phyloP scores from a whole-genome alignment of 2,797 vertebrate species.

The Girardinus metallicus region DNA sequence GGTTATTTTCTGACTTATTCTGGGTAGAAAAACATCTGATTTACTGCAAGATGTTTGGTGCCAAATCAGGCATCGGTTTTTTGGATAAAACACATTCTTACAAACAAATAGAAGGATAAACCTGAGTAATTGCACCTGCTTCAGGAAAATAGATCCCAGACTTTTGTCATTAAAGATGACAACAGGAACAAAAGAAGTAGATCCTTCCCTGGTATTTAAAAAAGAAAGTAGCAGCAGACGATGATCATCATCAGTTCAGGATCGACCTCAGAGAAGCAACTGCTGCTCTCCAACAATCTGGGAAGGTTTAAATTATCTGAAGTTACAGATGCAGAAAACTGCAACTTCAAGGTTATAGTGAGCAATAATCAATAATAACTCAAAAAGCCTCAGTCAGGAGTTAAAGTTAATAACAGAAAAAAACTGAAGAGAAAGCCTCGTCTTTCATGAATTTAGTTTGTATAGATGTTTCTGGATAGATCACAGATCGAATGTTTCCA shows the following conservation, averaged over 20 bases:
- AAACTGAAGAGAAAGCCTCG: background rate
- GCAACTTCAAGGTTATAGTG: too few relatives aligned
- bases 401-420: background rate
- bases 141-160: background rate
- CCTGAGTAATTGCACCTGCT: too few relatives aligned
- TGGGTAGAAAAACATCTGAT: background rate
- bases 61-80: background rate
- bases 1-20: background rate
- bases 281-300: background rate
- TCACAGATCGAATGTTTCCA: background rate
- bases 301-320: background rate
- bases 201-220: background rate
- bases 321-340: background rate
- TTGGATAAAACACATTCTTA: background rate
- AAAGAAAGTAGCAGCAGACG: background rate
- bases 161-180: background rate
- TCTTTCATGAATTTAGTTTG: background rate
- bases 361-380: too few relatives aligned
- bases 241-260: background rate
- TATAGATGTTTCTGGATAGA: too few relatives aligned
- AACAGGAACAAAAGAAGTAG: background rate
- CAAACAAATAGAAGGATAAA: too few relatives aligned
- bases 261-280: background rate
- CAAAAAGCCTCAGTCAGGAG: background rate
- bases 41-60: background rate